A percentile compares a stretch with the other conserved stretches of the same genome.
Evolutionary conservation across 2,888 invertebrate species (phyloP).

Genomic region (Torymus aiolomorphi): DNA sequence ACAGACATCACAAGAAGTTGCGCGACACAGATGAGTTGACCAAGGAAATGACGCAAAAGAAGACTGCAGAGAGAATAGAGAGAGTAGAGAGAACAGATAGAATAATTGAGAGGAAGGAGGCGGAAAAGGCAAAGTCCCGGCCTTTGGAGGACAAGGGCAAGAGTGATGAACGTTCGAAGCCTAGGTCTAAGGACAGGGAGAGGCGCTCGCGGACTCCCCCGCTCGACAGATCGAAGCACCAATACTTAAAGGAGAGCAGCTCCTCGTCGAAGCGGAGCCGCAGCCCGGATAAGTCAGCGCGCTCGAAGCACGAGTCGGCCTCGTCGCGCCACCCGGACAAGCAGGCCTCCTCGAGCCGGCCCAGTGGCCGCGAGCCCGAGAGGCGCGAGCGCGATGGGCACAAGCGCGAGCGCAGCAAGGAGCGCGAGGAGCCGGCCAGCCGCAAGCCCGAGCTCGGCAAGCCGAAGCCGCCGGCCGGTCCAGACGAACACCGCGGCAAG

Average conservation of each 20-base stretch:
- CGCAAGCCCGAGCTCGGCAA: conserved; percentile 64
- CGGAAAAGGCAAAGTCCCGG: conserved; percentile 37
- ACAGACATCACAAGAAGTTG: conserved; percentile 65
- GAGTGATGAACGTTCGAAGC: conserved; percentile 69
- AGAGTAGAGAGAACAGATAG: conserved; percentile 46
- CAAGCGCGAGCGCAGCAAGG: conserved; percentile 71
- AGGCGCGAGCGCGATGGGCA: conserved; percentile 62
- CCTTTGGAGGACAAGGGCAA: conserved; percentile 56
- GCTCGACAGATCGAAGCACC: conserved; percentile 68
- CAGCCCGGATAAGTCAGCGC: conserved; percentile 69
- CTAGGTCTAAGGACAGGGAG: conserved; percentile 71
- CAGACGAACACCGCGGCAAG: conserved; percentile 72
- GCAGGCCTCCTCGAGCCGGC: neutral
- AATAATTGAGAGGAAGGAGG: conserved; percentile 26
- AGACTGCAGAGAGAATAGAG: conserved; percentile 49
- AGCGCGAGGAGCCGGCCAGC: conserved; percentile 63
- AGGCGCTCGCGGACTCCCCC: conserved; percentile 72
- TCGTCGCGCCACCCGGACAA: conserved; percentile 37
- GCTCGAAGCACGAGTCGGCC: conserved; percentile 63
- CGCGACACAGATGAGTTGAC: conserved; percentile 57
- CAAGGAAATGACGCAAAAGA: conserved; percentile 59
- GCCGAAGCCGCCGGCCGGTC: conserved; percentile 65
- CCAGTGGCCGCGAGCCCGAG: conserved; percentile 23
- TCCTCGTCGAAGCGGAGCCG: conserved; percentile 67
- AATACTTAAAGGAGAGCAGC: conserved; percentile 65